Base-by-base conservation (phyloP, 2,113 vertebrate species). In the Plestiodon gilberti region DNA sequence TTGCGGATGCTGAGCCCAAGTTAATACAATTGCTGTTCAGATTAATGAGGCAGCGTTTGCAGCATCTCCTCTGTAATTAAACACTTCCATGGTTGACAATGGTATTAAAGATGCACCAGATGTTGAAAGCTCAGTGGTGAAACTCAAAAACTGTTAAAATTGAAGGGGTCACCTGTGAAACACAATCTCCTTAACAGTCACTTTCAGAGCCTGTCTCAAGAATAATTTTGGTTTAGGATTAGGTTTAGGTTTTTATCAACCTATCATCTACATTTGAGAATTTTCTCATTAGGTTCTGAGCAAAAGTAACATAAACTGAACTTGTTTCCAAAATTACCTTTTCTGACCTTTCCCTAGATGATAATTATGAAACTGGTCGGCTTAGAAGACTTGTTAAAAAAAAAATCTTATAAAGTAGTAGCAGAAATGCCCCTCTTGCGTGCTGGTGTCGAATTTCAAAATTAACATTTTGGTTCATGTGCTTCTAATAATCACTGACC, bases 391-490 rank as follows among this genome's bases (percentile, higher is more conserved):
- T 97, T 96, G 91, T 95, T 91, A 67, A 43, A 15, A 71, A 15
- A 71, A 33, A 71, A 33, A 64, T 90, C 97, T 98, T 98, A 97
- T 98, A 97, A 97, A 96, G 95, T 96, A 96, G 96, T 96, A 97
- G 96, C 95, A 96, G 96, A 95, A 96, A 96, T 93, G 91, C 95
- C 95, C 95, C 96, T 81, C 96, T 95, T 94, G 94, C 92, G 93
- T 96, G 90, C 96, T 95, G 96, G 98, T 98, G 97, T 98, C 94
- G 95, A 96, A 87, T 98, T 99, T 98, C 97, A 98, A 97, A 99
- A 99, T 99, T 98, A 99, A 98, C 98, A 99, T 98, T 98, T 98
- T 96, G 96, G 97, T 98, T 98, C 98, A 98, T 97, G 97, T 98
- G 98, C 98, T 98, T 98, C 98, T 98, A 98, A 99, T 99, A 99